phyloP scores from a whole-genome alignment of 2,888 invertebrate species.

The Aphrophora alni region DNA sequence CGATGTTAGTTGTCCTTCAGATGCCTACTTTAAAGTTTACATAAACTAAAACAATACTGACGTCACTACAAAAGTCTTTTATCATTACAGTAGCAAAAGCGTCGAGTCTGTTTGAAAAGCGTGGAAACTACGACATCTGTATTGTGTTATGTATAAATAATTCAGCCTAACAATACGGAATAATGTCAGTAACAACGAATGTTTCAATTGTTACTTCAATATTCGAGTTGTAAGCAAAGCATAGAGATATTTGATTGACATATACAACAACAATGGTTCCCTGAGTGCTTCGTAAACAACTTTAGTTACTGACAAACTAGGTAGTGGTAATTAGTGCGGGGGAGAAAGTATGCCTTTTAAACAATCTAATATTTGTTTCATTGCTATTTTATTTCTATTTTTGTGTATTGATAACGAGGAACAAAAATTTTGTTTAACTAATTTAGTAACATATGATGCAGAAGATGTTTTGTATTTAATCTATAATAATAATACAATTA shows the following conservation, averaged over 20 bases:
- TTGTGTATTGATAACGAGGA: background rate
- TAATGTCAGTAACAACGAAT: background rate
- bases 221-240: background rate
- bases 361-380: background rate
- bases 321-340: background rate
- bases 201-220: conserved; percentile 9
- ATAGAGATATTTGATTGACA: background rate
- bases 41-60: background rate
- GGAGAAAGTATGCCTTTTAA: background rate
- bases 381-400: background rate
- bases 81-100: background rate
- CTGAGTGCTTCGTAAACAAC: background rate
- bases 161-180: background rate
- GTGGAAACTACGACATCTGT: background rate
- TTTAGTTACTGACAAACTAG: background rate
- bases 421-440: too few relatives aligned
- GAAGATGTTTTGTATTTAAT: too few relatives aligned
- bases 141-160: background rate
- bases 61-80: background rate
- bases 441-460: too few relatives aligned
- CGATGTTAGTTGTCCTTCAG: too few relatives aligned
- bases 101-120: background rate
- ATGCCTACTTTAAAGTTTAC: background rate
- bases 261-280: background rate
- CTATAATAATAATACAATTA: too few relatives aligned